Percentiles rank a stretch among this genome's conserved stretches.
Conservation (phyloP, 1,140 invertebrate genomes). For the Proctacanthus coquilletti region DNA sequence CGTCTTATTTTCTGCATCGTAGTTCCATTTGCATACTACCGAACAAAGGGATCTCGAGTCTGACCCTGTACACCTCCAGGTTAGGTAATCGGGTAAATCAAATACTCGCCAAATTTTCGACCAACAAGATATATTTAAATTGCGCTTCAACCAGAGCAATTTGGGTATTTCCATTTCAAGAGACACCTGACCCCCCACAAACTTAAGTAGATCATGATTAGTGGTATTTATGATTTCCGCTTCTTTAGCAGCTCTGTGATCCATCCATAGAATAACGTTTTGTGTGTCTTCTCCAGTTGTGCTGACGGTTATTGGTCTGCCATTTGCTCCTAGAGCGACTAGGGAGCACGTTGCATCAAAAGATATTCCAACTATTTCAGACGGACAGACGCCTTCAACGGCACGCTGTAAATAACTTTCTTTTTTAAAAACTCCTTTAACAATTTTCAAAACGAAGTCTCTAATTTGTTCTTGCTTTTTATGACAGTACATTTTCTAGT, state of each 20-base stretch:
- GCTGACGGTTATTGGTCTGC: slow-evolving; percentile 58
- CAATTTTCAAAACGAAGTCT: too few species aligned
- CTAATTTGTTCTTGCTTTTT: too few species aligned
- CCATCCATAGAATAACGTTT: slow-evolving; percentile 95
- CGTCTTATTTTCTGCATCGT: slow-evolving; percentile 41
- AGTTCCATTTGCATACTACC: slow-evolving; percentile 90
- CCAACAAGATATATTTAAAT: slow-evolving; percentile 52
- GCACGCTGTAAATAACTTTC: slow-evolving; percentile 50
- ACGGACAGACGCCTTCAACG: too few species aligned
- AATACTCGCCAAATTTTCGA: slow-evolving; percentile 57
- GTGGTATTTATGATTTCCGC: slow-evolving; percentile 67
- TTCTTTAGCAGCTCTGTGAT: slow-evolving; percentile 75
- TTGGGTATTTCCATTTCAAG: slow-evolving; percentile 94
- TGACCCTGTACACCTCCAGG: slow-evolving; percentile 74
- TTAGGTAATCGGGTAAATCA: slow-evolving; percentile 87
- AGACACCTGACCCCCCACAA: slow-evolving; percentile 82
- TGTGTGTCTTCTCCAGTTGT: slow-evolving; percentile 48
- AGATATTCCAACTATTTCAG: slow-evolving; percentile 65
- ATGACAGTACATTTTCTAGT: too few species aligned
- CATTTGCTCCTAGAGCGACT: slow-evolving; percentile 58
- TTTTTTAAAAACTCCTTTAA: too few species aligned
- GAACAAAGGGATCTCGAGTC: slow-evolving; percentile 77
- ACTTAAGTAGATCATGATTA: slow-evolving; percentile 60
- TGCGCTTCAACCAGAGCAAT: slow-evolving; percentile 83
- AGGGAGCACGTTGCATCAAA: slow-evolving; percentile 95